Base-by-base conservation (phyloP, 2,113 vertebrate species). In the Peromyscus leucopus region DNA sequence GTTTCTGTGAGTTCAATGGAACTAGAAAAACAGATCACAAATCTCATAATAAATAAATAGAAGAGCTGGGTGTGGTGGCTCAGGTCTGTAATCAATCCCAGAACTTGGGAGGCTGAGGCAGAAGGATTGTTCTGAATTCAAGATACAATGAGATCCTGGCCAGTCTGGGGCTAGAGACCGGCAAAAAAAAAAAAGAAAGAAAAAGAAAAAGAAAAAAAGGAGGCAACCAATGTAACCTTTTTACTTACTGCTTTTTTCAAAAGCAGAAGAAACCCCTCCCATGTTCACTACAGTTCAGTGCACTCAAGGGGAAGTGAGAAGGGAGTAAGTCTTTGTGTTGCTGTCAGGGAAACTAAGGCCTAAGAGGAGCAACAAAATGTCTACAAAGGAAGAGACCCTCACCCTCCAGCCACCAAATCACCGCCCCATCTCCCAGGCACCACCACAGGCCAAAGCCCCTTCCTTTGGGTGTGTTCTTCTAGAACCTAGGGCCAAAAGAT, bases 1-100 rank as follows among this genome's bases (percentile, higher is more conserved):
- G 96, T 96, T 96, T 95, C 97, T 90, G 78, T 94, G 83, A 95
- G 75, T 89, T 91, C 78, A 91, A 3, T 82, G 86, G 76, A 91
- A 97, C 89, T 92, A 83, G 63, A 67, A 74, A 33, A 93, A 93
- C 31, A 91, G 55, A 85, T 72, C 48, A 26, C 4, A 87, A 46
- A 74, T 21, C 67, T 89, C 10, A 67, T 76, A 79, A 71, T 36
- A 26, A 39, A 57, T 39, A 76, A 85, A 91, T 55, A 57, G 80
- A 55, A 55, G 48, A 89, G 8, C 51, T 57, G 51, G 4, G 15
- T 89, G 24, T 74, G 36, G 69, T 75, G 4, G 69, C n/a, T 57
- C 36, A 59, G 19, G 13, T 74, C 48, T 74, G 36, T 74, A 74
- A 55, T 55, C 31, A 63, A 7, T 55, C 19, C 46, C 24, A 74